Evolutionary conservation across 2,797 vertebrate species (phyloP).

Genomic region (Hippoglossus hippoglossus): DNA sequence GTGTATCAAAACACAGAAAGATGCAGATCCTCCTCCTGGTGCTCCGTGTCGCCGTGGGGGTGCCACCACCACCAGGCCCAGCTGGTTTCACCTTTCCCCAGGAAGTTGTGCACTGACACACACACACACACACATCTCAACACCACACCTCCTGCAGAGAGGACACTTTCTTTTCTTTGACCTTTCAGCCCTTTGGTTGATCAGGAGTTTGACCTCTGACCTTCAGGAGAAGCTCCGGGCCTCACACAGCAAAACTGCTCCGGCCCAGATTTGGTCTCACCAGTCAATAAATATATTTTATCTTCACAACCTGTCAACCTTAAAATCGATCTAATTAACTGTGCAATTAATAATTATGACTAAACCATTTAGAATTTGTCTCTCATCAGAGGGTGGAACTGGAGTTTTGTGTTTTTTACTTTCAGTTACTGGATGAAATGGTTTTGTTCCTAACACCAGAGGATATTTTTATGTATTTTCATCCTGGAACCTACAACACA

Average conservation of each 20-base stretch:
- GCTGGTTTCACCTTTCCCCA: conserved; percentile 10
- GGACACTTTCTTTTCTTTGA: neutral
- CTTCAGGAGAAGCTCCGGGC: neutral
- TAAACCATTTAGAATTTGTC: too few relatives aligned
- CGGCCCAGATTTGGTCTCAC: too few relatives aligned
- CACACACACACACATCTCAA: neutral
- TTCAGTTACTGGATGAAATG: too few relatives aligned
- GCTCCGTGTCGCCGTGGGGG: conserved; percentile 6
- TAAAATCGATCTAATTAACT: too few relatives aligned
- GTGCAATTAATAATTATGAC: too few relatives aligned
- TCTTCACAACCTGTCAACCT: too few relatives aligned
- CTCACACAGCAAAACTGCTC: too few relatives aligned
- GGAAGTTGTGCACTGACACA: neutral
- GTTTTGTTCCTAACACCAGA: too few relatives aligned
- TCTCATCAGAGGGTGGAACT: too few relatives aligned
- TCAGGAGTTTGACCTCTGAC: conserved; percentile 31
- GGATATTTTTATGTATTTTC: neutral
- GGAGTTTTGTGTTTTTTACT: too few relatives aligned
- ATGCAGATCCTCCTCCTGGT: conserved; percentile 5
- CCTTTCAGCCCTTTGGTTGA: neutral
- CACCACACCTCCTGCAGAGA: neutral
- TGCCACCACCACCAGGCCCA: conserved; percentile 15
- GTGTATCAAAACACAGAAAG: neutral
- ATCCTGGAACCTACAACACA: neutral
- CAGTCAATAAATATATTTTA: too few relatives aligned